These are phyloP conservation scores for Panthera tigris DNA, from an alignment of 2,113 vertebrate species.

Conservation along the genomic window DNA sequence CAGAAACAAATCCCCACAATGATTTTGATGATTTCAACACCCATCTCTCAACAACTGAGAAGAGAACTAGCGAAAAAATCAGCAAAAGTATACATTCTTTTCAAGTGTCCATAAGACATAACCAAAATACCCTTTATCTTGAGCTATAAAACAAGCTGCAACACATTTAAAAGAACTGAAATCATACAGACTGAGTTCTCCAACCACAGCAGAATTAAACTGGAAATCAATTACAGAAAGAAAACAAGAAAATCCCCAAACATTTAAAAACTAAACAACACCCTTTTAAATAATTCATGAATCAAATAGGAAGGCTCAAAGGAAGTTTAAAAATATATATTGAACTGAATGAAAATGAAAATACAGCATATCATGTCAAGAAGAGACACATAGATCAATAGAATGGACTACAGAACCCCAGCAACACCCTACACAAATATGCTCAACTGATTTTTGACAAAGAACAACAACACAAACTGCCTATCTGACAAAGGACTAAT, in stretches of 20 bases:
- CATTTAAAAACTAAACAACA: neutral
- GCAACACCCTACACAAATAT: neutral
- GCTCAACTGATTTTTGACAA: neutral
- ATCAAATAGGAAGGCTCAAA: neutral
- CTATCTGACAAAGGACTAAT: neutral
- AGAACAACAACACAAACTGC: neutral
- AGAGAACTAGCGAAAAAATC: neutral
- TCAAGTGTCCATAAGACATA: neutral
- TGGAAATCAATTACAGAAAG: neutral
- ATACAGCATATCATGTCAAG: neutral
- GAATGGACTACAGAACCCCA: neutral
- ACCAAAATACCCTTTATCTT: neutral
- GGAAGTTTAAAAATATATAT: neutral
- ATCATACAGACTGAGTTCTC: neutral
- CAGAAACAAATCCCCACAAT: neutral
- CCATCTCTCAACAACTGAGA: neutral
- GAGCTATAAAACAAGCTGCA: neutral
- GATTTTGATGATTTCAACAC: neutral
- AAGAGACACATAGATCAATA: neutral
- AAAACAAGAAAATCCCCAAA: neutral
- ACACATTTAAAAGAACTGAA: neutral
- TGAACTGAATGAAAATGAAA: neutral
- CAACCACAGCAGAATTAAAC: neutral
- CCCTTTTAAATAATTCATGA: neutral
- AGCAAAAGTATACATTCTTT: neutral